phyloP scores from a whole-genome alignment of 2,888 invertebrate genomes.

The Schizaphis graminum region DNA sequence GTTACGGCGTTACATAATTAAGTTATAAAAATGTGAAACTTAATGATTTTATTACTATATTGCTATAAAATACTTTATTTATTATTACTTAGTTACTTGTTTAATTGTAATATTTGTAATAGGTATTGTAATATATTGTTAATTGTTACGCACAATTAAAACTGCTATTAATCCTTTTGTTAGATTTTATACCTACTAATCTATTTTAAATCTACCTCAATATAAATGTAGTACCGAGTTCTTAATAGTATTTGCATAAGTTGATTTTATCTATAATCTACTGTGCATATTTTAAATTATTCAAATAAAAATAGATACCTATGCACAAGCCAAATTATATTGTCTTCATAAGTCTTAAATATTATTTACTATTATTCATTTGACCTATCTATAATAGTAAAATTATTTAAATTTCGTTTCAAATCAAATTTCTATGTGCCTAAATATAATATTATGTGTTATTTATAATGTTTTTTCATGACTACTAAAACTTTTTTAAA shows the following conservation, averaged over 20 bases:
- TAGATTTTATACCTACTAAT: not conserved
- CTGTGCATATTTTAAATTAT: not conserved
- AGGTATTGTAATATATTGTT: not conserved
- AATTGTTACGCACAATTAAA: not conserved
- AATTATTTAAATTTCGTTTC: not conserved
- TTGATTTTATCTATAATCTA: not conserved
- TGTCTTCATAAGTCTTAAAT: not conserved
- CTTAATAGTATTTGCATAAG: not conserved
- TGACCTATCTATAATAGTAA: not conserved
- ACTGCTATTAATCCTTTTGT: not conserved
- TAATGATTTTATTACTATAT: not conserved
- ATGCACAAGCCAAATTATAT: not conserved
- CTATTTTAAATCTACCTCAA: not conserved
- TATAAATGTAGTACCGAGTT: not conserved
- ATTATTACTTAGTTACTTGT: not conserved
- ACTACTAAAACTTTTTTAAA: not conserved
- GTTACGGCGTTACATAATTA: not conserved
- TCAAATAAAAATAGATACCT: not conserved
- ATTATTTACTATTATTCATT: not conserved
- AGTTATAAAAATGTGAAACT: not conserved
- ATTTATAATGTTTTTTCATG: not conserved
- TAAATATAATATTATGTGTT: not conserved
- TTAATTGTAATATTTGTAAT: not conserved
- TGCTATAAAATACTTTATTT: not conserved
- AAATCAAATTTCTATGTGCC: not conserved